Base-by-base conservation (phyloP, 2,113 vertebrate genomes). In the Kryptolebias marmoratus region DNA sequence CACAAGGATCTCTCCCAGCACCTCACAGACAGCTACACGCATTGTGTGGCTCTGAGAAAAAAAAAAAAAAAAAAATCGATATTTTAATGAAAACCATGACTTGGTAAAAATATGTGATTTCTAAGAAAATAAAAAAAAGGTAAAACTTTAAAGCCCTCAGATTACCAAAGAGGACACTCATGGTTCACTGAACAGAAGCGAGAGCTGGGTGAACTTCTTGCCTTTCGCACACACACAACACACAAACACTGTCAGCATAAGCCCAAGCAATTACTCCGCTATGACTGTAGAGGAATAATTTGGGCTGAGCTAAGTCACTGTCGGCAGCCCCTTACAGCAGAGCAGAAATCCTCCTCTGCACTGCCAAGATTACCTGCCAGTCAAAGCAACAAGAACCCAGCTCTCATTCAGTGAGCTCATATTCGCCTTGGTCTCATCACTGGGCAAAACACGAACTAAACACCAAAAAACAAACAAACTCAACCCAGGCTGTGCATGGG, bases 21-120 rank as follows among this genome's bases (percentile, higher is more conserved):
- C 94, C 0, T 93, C 88, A 15, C 98, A 94, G 68, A 99, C 79
- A 0, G 96, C 96, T 15, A 96, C 96, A 50, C 98, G 94, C 95
- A 99, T 95, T 39, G 65, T 52, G 31, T 96, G 93, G 66, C 91
- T 97, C 97, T 99, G 85, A 1, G 31, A 54, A 57, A 55, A 36
- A 54, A 57, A 55, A 3, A 27, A 18, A 49, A 49, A 9, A 48
- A 39, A 10, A 15, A 27, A n/a, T 54, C 13, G 22, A 3, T 3
- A 42, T 47, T 30, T 12, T 47, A 58, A 36, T 8, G 6, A 28
- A 1, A 30, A n/a, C 48, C 1, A 28, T 30, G 2, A 47, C 13
- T 64, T 22, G 22, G 18, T 36, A 11, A 22, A 12, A 14, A 22
- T 15, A 44, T 36, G 31, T 31, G 22, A 13, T 30, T 27, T 60